Evolutionary conservation across 2,888 invertebrate species (phyloP).

Genomic region (Thyatira batis): DNA sequence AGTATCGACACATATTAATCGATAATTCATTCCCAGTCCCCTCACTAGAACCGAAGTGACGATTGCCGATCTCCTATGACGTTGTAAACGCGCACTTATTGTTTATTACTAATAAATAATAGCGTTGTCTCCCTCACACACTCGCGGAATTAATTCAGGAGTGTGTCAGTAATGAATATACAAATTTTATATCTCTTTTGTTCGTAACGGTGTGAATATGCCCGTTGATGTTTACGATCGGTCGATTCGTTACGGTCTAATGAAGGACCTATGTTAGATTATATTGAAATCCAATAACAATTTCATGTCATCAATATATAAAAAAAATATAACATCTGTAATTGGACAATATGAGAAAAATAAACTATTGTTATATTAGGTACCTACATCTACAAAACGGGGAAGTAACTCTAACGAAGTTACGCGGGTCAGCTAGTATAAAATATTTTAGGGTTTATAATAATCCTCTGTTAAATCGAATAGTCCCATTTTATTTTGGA

Average conservation of each 20-base stretch:
- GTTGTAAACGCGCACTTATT: conserved; percentile 40
- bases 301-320: too few species aligned
- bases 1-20: neutral
- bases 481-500: too few species aligned
- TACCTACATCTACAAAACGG: too few species aligned
- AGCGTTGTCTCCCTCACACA: conserved; percentile 28
- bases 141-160: conserved; percentile 44
- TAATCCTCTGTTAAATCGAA: too few species aligned
- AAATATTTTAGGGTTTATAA: too few species aligned
- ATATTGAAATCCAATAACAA: too few species aligned
- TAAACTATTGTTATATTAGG: too few species aligned
- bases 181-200: conserved; percentile 34
- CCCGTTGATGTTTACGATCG: neutral
- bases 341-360: too few species aligned
- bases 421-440: too few species aligned
- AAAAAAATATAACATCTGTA: too few species aligned
- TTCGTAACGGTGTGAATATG: conserved; percentile 5
- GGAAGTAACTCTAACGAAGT: too few species aligned
- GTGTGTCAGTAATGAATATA: conserved; percentile 41
- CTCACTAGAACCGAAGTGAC: conserved; percentile 22
- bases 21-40: neutral
- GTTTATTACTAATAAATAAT: conserved; percentile 56
- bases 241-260: conserved; percentile 1
- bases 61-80: conserved; percentile 24
- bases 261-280: neutral